phyloP scores from a whole-genome alignment of 2,888 invertebrate genomes.

The Periphyllus acericola region DNA sequence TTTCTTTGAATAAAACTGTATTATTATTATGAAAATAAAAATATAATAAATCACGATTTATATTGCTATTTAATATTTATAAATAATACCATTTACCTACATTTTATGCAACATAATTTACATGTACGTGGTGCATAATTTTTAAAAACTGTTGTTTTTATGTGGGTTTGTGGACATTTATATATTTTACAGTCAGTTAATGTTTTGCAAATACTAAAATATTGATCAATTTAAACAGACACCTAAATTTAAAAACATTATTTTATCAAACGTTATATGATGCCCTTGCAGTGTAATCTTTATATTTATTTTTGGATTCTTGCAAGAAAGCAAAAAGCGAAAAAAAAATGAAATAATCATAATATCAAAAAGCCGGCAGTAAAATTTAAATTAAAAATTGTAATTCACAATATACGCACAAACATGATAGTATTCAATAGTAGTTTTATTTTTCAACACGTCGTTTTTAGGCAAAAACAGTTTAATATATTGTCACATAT shows the following conservation, averaged over 20 bases:
- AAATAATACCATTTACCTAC: background rate
- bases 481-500: too few species aligned
- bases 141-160: background rate
- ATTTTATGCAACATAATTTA: background rate
- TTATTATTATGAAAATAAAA: background rate
- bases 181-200: background rate
- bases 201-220: background rate
- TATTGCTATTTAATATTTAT: background rate
- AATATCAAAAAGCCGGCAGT: background rate
- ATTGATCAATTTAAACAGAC: background rate
- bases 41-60: background rate
- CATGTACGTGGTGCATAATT: background rate
- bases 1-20: background rate
- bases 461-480: background rate
- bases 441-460: background rate
- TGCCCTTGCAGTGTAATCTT: background rate
- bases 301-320: background rate
- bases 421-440: too few species aligned
- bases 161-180: background rate
- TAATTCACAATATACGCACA: too few species aligned
- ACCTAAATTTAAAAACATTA: background rate
- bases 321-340: background rate
- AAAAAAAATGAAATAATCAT: background rate
- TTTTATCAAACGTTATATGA: background rate
- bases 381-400: too few species aligned